Evolutionary conservation across 2,113 vertebrate species (phyloP).

Genomic region (Glaucomys volans): DNA sequence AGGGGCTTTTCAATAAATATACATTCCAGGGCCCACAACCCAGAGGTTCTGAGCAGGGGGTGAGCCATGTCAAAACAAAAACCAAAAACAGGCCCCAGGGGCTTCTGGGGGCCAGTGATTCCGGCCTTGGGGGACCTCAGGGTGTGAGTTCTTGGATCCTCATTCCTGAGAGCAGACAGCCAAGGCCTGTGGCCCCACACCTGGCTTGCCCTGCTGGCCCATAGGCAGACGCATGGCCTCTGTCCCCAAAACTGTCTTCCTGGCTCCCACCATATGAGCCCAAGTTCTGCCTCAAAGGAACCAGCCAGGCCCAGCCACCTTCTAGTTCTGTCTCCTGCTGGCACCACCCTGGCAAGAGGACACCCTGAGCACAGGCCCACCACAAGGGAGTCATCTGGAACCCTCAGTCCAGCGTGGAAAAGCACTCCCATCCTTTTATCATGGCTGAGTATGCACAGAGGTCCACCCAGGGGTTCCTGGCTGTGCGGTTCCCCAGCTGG

Average conservation of each 20-base stretch:
- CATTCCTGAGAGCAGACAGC: not conserved
- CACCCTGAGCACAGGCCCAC: not conserved
- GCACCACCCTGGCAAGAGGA: not conserved
- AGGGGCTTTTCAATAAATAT: not conserved
- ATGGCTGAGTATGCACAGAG: not conserved
- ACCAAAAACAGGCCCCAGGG: rapidly evolving
- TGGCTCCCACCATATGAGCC: not conserved
- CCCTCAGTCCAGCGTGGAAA: not conserved
- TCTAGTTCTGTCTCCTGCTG: not conserved
- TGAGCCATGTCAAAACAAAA: not conserved
- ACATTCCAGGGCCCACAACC: not conserved
- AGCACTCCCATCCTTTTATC: not conserved
- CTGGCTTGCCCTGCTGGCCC: not conserved
- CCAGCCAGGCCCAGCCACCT: not conserved
- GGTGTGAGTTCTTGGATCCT: not conserved
- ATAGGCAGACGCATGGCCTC: not conserved
- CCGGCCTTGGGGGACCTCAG: not conserved
- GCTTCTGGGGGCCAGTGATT: not conserved
- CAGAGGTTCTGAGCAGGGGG: not conserved
- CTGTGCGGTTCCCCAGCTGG: not conserved
- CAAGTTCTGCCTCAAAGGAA: not conserved
- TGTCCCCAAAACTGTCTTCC: not conserved
- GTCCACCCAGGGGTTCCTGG: not conserved
- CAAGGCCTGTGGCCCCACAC: not conserved
- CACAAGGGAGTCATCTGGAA: not conserved